phyloP scores from a whole-genome alignment of 1,140 invertebrate genomes.

The Drosophila varians region DNA sequence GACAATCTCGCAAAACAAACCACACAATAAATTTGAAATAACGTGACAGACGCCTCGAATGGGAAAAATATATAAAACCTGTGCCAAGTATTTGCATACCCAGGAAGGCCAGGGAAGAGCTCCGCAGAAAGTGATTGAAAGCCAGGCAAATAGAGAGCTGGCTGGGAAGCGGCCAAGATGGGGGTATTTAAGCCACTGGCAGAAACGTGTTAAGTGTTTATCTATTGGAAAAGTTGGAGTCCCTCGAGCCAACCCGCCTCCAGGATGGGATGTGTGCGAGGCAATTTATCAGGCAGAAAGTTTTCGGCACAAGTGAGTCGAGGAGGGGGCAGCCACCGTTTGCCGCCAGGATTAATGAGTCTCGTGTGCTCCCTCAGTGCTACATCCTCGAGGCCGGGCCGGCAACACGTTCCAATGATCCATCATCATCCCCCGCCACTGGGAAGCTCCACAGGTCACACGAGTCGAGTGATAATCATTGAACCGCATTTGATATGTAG shows the following conservation, averaged over 20 bases:
- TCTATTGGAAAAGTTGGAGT: constrained; percentile 63
- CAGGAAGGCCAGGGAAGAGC: constrained; percentile 32
- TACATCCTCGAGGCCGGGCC: constrained; percentile 55
- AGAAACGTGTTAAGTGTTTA: constrained; percentile 80
- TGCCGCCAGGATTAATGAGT: constrained; percentile 72
- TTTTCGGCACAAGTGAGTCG: constrained; percentile 78
- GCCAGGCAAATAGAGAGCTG: constrained; percentile 51
- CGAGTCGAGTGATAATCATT: constrained; percentile 14
- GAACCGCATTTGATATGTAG: not conserved
- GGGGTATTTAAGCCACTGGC: constrained; percentile 59
- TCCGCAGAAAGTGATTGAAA: constrained; percentile 59
- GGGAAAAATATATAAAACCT: constrained; percentile 38
- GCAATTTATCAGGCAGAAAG: constrained; percentile 73
- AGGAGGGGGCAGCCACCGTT: constrained; percentile 53
- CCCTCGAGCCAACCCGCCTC: constrained; percentile 26
- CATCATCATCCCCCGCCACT: constrained; percentile 53
- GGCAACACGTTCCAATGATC: constrained; percentile 75
- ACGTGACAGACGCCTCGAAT: constrained; percentile 51
- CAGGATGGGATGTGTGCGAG: constrained; percentile 30
- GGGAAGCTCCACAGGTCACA: constrained; percentile 26
- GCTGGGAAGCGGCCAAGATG: not conserved
- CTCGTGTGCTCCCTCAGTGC: constrained; percentile 56
- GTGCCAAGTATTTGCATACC: constrained; percentile 68
- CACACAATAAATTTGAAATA: constrained; percentile 56
- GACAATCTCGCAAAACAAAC: constrained; percentile 72